These are phyloP conservation scores for Micronycteris hirsuta DNA, from an alignment of 2,113 vertebrate species.

Conservation along the genomic window DNA sequence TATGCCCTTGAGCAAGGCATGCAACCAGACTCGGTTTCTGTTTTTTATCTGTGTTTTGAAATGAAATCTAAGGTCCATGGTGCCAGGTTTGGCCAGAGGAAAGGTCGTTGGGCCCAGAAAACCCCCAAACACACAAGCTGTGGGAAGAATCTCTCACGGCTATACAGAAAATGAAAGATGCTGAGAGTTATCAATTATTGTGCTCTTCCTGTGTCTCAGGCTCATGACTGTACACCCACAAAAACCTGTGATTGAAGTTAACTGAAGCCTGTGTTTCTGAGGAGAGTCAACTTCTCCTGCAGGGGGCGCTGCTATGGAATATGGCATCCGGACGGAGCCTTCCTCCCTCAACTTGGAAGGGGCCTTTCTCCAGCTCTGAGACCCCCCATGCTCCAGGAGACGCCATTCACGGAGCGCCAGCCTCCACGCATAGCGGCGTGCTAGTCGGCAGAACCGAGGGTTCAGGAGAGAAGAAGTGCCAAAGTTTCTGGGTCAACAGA, in stretches of 20 bases:
- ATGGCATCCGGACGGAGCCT: background rate
- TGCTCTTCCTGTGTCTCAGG: background rate
- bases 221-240: background rate
- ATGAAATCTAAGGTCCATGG: background rate
- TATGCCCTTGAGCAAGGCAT: background rate
- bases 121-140: background rate
- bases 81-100: background rate
- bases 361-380: background rate
- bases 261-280: background rate
- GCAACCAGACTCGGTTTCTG: background rate
- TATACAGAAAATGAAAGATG: background rate
- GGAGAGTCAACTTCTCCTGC: background rate
- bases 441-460: background rate
- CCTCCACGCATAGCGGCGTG: too few relatives aligned
- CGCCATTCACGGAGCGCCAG: background rate
- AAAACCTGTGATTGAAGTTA: background rate
- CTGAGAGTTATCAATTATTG: background rate
- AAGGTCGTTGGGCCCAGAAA: background rate
- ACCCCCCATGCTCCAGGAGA: fast-evolving
- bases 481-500: background rate
- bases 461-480: background rate
- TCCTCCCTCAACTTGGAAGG: background rate
- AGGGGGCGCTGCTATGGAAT: background rate
- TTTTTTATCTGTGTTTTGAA: constrained; percentile 9
- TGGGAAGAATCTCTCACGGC: background rate